These are phyloP conservation scores for Amblyjoppa proteus DNA, from an alignment of 2,888 invertebrate genomes.

Conservation along the genomic window DNA sequence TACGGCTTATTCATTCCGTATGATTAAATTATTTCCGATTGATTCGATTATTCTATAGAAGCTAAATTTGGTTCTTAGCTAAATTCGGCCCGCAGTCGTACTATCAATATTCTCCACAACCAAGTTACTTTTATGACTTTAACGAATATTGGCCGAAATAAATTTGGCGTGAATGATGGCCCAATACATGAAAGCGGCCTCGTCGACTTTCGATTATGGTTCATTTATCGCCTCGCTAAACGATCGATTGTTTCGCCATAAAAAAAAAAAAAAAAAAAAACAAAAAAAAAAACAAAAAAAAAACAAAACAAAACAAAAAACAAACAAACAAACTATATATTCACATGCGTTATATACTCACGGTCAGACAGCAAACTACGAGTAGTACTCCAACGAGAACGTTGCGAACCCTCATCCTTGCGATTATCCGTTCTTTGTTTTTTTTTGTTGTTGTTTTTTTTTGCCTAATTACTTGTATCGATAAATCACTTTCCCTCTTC, in stretches of 20 bases:
- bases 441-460: background rate
- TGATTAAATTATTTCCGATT: no score
- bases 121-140: no score
- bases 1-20: no score
- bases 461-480: background rate
- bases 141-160: no score
- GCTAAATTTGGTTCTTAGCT: no score
- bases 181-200: background rate
- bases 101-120: no score
- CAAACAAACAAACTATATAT: conserved; percentile 55
- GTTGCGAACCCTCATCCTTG: conserved; percentile 71
- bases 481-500: conserved; percentile 51
- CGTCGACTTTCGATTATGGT: background rate
- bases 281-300: background rate
- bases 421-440: background rate
- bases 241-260: background rate
- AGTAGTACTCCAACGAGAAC: conserved; percentile 67
- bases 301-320: no score
- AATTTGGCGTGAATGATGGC: no score
- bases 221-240: background rate
- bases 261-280: background rate
- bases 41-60: no score
- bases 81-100: no score
- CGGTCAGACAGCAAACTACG: conserved; percentile 69
- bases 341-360: conserved; percentile 72